These are phyloP conservation scores for Mamestra configurata DNA, from an alignment of 1,140 invertebrate species.

Conservation along the genomic window DNA sequence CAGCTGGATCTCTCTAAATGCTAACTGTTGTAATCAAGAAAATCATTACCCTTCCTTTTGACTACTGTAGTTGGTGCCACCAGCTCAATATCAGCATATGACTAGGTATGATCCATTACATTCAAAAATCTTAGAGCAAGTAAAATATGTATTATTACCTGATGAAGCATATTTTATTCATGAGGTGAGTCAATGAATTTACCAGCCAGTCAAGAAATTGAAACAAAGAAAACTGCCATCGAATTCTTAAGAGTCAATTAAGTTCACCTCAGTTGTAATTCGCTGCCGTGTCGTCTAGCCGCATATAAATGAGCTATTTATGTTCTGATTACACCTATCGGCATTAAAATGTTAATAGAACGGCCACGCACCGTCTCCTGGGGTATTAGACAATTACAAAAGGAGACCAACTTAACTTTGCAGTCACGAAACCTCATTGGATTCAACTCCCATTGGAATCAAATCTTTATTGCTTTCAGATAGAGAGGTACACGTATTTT, in stretches of 20 bases:
- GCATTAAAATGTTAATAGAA: conserved; percentile 82
- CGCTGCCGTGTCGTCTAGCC: conserved; percentile 78
- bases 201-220: background rate
- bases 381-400: conserved; percentile 81
- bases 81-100: too few species aligned
- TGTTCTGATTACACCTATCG: conserved; percentile 74
- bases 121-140: too few species aligned
- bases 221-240: background rate
- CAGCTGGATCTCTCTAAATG: too few species aligned
- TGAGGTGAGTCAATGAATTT: background rate
- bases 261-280: conserved; percentile 44
- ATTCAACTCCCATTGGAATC: conserved; percentile 27
- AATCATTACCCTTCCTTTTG: too few species aligned
- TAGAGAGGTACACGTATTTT: conserved; percentile 14
- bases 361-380: conserved; percentile 71
- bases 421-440: background rate
- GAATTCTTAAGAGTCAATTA: conserved; percentile 22
- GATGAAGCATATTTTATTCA: too few species aligned
- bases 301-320: conserved; percentile 72
- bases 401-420: conserved; percentile 54
- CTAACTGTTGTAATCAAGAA: too few species aligned
- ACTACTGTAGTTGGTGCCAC: too few species aligned
- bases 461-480: conserved; percentile 16
- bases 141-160: too few species aligned
- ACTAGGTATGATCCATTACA: too few species aligned